Base-by-base conservation (phyloP, 2,797 vertebrate species). In the Muscicapa striata region DNA sequence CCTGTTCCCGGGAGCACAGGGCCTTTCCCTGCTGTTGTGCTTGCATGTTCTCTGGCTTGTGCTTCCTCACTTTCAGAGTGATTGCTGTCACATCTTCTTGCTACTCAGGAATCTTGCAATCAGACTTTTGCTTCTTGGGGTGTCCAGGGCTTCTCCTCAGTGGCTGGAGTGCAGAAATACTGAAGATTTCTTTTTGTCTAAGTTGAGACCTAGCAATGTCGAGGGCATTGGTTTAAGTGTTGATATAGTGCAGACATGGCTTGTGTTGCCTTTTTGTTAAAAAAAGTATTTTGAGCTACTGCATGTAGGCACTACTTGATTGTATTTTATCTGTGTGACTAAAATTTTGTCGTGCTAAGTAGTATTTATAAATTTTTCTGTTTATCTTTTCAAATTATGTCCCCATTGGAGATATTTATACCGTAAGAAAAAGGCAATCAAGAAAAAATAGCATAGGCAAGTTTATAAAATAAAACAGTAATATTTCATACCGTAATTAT, bases 31-130 rank as follows among this genome's bases (percentile, higher is more conserved):
- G 19, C 0, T 4, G 4, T 43, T 41, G 4, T 4, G 8, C 30
- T 80, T 3, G 2, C 13, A 5, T 4, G 5, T 27, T 23, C 17
- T 57, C 17, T 36, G 38, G 12, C 36, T 36, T 30, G 9, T 0
- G 0, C n/a, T 77, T 54, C 1, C 0, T 36, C 1, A 0, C 17
- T 63, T 66, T 4, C 18, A 9, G 10, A 11, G 22, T 6, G 5
- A 17, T 48, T 3, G 1, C 32, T 29, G 6, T 26, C 48, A 18
- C 20, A 77, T 15, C 24, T 11, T 36, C 48, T 61, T 64, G 34
- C 19, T 41, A 1, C 19, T 49, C 24, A 5, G 36, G 19, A 11
- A 13, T 8, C 29, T 58, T 45, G 21, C 17, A n/a, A 11, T 61
- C 14, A 14, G 22, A 29, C 14, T 32, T 23, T 4, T 61, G 15